These are phyloP conservation scores for Atethmia centrago DNA, from an alignment of 2,888 invertebrate species.

Conservation along the genomic window DNA sequence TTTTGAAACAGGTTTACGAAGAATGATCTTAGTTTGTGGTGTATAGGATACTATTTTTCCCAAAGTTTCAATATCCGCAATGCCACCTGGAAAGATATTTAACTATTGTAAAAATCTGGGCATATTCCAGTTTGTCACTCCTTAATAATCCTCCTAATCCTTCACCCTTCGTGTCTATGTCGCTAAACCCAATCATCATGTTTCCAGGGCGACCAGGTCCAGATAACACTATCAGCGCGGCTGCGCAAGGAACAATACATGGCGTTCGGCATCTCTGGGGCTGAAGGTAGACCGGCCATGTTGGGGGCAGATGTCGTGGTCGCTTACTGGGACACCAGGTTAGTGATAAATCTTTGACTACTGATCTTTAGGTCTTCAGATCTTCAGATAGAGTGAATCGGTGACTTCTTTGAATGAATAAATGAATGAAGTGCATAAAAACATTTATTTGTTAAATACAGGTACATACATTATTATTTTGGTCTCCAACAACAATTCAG, in stretches of 20 bases:
- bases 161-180: not conserved
- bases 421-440: too few relatives aligned
- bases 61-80: not conserved
- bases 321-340: constrained; percentile 91
- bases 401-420: too few relatives aligned
- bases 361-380: too few relatives aligned
- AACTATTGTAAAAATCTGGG: not conserved
- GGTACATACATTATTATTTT: too few relatives aligned
- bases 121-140: not conserved
- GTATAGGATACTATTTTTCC: not conserved
- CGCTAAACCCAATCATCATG: not conserved
- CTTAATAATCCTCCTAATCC: not conserved
- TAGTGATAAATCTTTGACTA: not conserved
- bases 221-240: constrained; percentile 94
- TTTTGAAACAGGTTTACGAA: not conserved
- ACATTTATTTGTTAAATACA: too few relatives aligned
- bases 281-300: constrained; percentile 94
- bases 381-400: too few relatives aligned
- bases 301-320: constrained; percentile 96
- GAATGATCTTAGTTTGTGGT: not conserved
- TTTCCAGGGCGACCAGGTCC: constrained; percentile 91
- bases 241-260: constrained; percentile 96
- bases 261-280: constrained; percentile 96
- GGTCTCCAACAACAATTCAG: too few relatives aligned
- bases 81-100: not conserved